Conservation (phyloP, 2,797 vertebrate genomes). For the Chaetophractus vellerosus region DNA sequence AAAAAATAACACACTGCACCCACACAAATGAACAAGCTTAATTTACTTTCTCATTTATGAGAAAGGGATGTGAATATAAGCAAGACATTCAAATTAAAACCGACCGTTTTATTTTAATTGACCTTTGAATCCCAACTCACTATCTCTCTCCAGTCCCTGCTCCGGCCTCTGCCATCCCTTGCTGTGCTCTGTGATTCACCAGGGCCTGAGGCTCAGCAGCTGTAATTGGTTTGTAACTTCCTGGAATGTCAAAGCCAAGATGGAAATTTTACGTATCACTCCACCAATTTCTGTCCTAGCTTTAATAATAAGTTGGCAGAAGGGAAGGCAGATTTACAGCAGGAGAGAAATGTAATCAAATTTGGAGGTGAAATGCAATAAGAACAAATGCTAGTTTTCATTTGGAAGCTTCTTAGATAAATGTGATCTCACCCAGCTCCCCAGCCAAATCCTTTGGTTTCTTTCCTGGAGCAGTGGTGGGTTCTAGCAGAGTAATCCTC, state of each 20-base stretch:
- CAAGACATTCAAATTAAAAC: conserved; percentile 88
- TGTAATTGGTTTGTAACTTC: conserved; percentile 93
- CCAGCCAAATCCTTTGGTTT: conserved; percentile 62
- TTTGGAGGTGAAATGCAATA: conserved; percentile 90
- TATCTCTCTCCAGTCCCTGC: conserved; percentile 76
- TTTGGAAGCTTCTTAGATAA: conserved; percentile 90
- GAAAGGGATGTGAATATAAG: conserved; percentile 84
- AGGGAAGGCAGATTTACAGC: conserved; percentile 91
- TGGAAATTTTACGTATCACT: conserved; percentile 91
- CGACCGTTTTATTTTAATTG: conserved; percentile 89
- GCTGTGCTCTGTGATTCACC: conserved; percentile 89
- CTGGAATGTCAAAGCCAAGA: conserved; percentile 91
- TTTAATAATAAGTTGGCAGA: conserved; percentile 91
- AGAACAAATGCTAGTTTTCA: conserved; percentile 91
- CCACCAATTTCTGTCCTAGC: conserved; percentile 87
- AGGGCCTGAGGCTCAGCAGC: conserved; percentile 90
- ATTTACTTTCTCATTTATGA: conserved; percentile 82
- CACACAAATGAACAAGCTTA: conserved; percentile 74
- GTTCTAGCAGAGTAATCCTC: background rate
- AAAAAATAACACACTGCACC: background rate
- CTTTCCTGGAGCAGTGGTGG: background rate
- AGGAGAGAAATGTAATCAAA: conserved; percentile 92
- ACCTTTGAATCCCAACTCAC: conserved; percentile 88
- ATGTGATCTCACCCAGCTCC: conserved; percentile 83
- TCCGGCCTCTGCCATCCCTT: conserved; percentile 85